A percentile compares a stretch with the other conserved stretches of the same genome.
These are phyloP conservation scores for Melanophora roralis DNA, from an alignment of 2,888 invertebrate genomes.

Conservation along the genomic window DNA sequence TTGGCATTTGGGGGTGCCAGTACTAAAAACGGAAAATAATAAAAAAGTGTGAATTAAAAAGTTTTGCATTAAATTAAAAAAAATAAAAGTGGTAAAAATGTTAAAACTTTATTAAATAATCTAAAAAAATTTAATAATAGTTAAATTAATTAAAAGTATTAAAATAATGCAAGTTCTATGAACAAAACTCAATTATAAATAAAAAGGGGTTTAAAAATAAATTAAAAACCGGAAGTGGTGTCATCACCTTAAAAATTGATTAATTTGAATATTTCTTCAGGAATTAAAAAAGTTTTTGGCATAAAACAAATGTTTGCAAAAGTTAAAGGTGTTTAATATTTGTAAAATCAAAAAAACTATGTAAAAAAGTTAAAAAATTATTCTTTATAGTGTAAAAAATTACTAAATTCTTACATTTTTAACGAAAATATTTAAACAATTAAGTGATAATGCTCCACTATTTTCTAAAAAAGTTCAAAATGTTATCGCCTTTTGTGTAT, in stretches of 20 bases:
- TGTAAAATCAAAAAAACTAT: background rate
- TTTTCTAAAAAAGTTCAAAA: conserved; percentile 64
- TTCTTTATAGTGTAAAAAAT: background rate
- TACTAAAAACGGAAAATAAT: conserved; percentile 57
- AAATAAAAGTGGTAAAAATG: conserved; percentile 35
- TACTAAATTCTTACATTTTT: conserved; percentile 12
- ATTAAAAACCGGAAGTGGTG: conserved; percentile 61
- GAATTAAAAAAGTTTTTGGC: too few relatives aligned
- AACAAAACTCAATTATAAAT: background rate
- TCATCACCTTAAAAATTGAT: conserved; percentile 36
- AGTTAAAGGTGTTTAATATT: background rate
- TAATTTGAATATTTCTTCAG: too few relatives aligned
- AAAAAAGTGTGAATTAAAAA: conserved; percentile 20
- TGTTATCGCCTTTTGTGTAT: conserved; percentile 61
- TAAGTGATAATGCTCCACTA: conserved; percentile 63
- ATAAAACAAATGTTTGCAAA: too few relatives aligned
- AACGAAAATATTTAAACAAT: conserved; percentile 31
- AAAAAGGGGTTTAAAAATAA: background rate
- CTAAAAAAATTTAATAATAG: conserved; percentile 6
- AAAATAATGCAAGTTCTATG: background rate
- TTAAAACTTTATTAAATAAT: conserved; percentile 26
- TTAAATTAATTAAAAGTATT: background rate
- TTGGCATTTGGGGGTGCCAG: conserved; percentile 64
- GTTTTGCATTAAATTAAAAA: background rate
- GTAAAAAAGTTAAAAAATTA: background rate